Conservation (phyloP, 2,113 vertebrate species). For the Erythrocercus mccallii region DNA sequence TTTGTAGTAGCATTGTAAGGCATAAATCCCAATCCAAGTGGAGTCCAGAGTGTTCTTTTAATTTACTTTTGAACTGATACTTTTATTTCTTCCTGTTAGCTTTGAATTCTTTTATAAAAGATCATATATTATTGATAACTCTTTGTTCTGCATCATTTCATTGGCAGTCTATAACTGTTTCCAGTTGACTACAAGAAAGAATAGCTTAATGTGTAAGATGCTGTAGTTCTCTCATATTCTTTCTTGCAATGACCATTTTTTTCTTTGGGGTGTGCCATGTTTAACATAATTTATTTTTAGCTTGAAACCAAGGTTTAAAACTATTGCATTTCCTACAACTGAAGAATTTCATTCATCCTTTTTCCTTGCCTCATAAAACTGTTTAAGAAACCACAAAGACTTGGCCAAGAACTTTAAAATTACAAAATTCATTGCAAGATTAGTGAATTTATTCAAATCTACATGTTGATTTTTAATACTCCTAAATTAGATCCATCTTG, state of each 20-base stretch:
- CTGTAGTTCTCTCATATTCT: background rate
- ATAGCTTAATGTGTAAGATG: background rate
- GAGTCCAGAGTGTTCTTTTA: background rate
- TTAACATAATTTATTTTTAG: background rate
- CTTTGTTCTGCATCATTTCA: background rate
- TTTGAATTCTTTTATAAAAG: background rate
- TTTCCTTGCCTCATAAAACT: background rate
- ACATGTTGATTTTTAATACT: slow-evolving; percentile 22
- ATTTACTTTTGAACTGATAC: background rate
- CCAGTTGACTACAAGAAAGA: background rate
- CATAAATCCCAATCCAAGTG: background rate
- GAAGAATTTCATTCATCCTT: slow-evolving; percentile 9
- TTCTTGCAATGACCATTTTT: background rate
- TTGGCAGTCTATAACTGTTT: background rate
- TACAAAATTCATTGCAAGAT: background rate
- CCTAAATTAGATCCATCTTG: background rate
- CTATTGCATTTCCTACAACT: background rate
- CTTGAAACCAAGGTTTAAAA: background rate
- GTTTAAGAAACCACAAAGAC: background rate
- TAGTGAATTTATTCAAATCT: slow-evolving; percentile 11
- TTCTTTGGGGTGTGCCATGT: background rate
- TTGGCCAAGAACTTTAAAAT: background rate
- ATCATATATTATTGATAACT: background rate
- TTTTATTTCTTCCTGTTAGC: background rate
- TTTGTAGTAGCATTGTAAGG: background rate